Evolutionary conservation across 1,140 invertebrate genomes (phyloP).

Genomic region (Drosophila navojoa): DNA sequence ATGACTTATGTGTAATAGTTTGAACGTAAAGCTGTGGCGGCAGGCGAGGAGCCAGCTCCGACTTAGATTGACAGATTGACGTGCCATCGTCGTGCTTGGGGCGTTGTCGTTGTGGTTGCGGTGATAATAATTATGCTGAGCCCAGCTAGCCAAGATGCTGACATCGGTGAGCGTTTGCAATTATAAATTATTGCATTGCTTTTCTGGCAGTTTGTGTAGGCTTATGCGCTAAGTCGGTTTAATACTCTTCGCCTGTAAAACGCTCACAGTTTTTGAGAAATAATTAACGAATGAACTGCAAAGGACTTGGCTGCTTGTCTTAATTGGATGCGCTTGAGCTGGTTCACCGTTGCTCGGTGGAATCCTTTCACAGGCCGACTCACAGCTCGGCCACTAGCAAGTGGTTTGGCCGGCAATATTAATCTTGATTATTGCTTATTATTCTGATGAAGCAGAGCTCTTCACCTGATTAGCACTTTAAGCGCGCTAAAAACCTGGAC

Average conservation of each 20-base stretch:
- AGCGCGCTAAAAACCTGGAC: not conserved
- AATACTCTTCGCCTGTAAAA: not conserved
- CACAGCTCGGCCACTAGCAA: constrained; percentile 9
- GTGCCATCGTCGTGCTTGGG: not conserved
- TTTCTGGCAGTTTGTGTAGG: not conserved
- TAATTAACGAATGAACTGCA: constrained; percentile 1
- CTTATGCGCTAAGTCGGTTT: constrained; percentile 18
- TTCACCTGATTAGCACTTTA: constrained; percentile 39
- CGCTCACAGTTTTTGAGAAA: not conserved
- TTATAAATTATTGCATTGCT: constrained; percentile 16
- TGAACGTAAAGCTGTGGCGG: not conserved
- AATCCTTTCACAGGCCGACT: constrained; percentile 56
- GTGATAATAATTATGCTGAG: not conserved
- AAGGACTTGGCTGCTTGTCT: too few species aligned
- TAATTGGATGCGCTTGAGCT: constrained; percentile 3
- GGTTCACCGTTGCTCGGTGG: constrained; percentile 35
- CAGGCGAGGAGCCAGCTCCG: not conserved
- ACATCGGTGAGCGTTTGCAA: constrained; percentile 40
- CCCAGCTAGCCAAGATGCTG: constrained; percentile 43
- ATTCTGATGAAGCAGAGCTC: constrained; percentile 16
- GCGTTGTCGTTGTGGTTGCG: constrained; percentile 15
- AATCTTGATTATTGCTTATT: constrained; percentile 30
- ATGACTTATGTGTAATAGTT: constrained; percentile 21
- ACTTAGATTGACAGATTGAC: constrained; percentile 9
- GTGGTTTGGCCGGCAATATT: constrained; percentile 27